A percentile compares a stretch with the other conserved stretches of the same genome.
These are phyloP conservation scores for Leucozona laternaria DNA, from an alignment of 2,888 invertebrate genomes.

Conservation along the genomic window DNA sequence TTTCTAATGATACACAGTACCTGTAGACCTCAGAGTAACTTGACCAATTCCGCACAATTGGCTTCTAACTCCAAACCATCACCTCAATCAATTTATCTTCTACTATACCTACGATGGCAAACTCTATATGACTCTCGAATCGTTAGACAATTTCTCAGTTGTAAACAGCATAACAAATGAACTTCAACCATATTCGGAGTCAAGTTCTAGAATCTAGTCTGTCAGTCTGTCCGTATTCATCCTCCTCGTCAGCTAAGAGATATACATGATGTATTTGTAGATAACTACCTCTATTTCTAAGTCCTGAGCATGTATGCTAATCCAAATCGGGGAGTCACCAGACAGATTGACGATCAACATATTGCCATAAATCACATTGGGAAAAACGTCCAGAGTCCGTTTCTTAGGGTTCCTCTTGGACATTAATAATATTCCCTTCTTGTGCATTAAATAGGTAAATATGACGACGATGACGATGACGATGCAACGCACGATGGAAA, in stretches of 20 bases:
- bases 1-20: not conserved
- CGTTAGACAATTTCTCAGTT: slow-evolving; percentile 38
- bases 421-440: slow-evolving; percentile 61
- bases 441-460: slow-evolving; percentile 36
- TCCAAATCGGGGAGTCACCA: slow-evolving; percentile 62
- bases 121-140: not conserved
- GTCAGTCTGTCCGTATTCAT: slow-evolving; percentile 17
- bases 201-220: slow-evolving; percentile 26
- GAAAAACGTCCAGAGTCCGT: slow-evolving; percentile 34
- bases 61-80: not conserved
- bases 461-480: slow-evolving; percentile 26
- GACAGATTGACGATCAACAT: slow-evolving; percentile 63
- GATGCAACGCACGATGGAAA: slow-evolving; percentile 12
- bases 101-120: not conserved
- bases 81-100: slow-evolving; percentile 27
- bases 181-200: slow-evolving; percentile 22
- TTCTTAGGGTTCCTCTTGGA: slow-evolving; percentile 26
- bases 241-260: not conserved
- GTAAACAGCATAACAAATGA: slow-evolving; percentile 46
- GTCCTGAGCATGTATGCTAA: slow-evolving; percentile 56
- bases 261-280: no score
- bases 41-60: not conserved
- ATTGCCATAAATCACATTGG: slow-evolving; percentile 49
- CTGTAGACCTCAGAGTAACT: not conserved
- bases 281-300: not conserved